Conservation (phyloP, 2,113 vertebrate genomes). For the Sinocyclocheilus rhinocerous region DNA sequence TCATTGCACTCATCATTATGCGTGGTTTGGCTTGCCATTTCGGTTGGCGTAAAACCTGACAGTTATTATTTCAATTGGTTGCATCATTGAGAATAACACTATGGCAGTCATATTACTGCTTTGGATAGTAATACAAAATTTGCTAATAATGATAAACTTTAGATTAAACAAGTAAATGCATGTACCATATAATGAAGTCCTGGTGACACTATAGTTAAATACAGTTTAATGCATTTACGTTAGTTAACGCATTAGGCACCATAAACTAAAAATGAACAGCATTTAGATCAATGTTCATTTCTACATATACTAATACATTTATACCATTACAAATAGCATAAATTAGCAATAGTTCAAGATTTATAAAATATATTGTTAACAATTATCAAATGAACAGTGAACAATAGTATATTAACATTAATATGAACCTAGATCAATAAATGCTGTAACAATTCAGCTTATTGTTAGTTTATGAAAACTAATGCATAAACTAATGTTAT, state of each 20-base stretch:
- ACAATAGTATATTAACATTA: neutral
- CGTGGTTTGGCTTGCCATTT: constrained; percentile 56
- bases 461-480: neutral
- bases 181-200: neutral
- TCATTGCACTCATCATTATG: constrained; percentile 40
- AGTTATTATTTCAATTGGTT: constrained; percentile 19
- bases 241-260: neutral
- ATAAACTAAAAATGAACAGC: neutral
- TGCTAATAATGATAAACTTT: neutral
- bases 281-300: neutral
- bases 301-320: neutral
- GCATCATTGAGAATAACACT: constrained; percentile 11
- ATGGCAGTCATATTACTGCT: neutral
- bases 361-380: neutral
- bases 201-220: neutral
- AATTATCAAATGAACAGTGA: neutral
- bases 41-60: constrained; percentile 64
- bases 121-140: neutral
- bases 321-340: neutral
- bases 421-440: neutral
- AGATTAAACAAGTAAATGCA: neutral
- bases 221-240: neutral
- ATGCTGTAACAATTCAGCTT: neutral
- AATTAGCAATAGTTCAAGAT: neutral
- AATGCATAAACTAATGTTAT: neutral